Evolutionary conservation across 2,113 vertebrate species (phyloP).

Genomic region (Nasalis larvatus): DNA sequence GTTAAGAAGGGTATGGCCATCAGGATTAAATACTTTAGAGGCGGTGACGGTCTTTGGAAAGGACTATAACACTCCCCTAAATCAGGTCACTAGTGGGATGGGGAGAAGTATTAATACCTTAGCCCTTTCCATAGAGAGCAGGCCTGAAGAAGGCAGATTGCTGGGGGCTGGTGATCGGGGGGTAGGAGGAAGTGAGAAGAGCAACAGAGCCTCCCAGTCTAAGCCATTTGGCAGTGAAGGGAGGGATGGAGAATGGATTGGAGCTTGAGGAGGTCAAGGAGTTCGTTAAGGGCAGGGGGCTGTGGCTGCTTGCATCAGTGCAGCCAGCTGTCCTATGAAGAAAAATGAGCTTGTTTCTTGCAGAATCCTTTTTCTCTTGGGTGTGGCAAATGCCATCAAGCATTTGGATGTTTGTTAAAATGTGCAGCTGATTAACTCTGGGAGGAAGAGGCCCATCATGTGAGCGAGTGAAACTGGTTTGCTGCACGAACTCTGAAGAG

Average conservation of each 20-base stretch:
- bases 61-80: background rate
- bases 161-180: background rate
- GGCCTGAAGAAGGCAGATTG: background rate
- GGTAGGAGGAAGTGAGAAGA: background rate
- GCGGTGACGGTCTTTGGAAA: background rate
- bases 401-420: background rate
- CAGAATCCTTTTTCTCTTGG: background rate
- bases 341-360: background rate
- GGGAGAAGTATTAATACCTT: background rate
- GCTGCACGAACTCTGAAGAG: background rate
- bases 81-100: background rate
- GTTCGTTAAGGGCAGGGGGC: accelerated
- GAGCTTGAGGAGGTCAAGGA: background rate
- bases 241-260: background rate
- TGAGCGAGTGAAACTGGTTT: background rate
- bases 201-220: background rate
- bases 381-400: background rate
- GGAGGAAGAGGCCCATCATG: background rate
- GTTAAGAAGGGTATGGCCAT: background rate
- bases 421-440: background rate
- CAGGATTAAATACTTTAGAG: background rate
- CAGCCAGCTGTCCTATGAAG: background rate
- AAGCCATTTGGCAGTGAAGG: background rate
- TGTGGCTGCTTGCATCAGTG: background rate
- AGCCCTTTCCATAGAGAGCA: background rate